Evolutionary conservation across 2,113 vertebrate species (phyloP), one percentile per base, ranked within the genome.

Genomic region (Ellobius talpinus): DNA sequence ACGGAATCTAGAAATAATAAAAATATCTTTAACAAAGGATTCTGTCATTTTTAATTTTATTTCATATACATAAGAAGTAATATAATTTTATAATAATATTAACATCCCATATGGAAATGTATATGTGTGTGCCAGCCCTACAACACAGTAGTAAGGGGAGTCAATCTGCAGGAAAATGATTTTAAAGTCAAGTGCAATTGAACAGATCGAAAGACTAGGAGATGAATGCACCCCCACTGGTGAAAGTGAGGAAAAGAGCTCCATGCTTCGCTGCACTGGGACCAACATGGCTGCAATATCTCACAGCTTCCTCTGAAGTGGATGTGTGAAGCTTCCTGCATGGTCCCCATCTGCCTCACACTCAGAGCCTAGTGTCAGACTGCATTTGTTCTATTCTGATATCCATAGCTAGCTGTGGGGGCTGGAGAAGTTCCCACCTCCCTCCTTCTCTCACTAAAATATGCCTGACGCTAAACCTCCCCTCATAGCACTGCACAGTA

Each of bases 231-330:
- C 21, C 6, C 42, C 87, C 45, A 16, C 11, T 42, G 16, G 31
- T 45, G 74, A 26, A 82, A 77, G 52, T 21, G n/a, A 77, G 29
- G 36, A 19, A 87, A 73, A 52, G 21, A 78, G 52, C 55, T 19
- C 7, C 0, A 0, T 0, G 1, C 0, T 29, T 36, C 68, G 0
- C 11, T 0, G 29, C 36, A 23, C 68, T 0, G 47, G 79, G 61
- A 24, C 89, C 63, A n/a, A 17, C 29, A 11, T 7, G 16, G n/a
- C 0, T 10, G 14, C 14, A 47, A 89, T 94, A 70, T 63, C 70
- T 93, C 84, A 3, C n/a, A 58, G 85, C 61, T 90, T 50, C 73
- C 91, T 36, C 36, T 5, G 12, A 23, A 50, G 63, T 0, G 24
- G 47, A n/a, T 0, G 26, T 39, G 86, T 55, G 26, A 58, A 50